These are phyloP conservation scores for Akabosia matsudoensis DNA, from an alignment of 1,140 invertebrate genomes.

Conservation along the genomic window DNA sequence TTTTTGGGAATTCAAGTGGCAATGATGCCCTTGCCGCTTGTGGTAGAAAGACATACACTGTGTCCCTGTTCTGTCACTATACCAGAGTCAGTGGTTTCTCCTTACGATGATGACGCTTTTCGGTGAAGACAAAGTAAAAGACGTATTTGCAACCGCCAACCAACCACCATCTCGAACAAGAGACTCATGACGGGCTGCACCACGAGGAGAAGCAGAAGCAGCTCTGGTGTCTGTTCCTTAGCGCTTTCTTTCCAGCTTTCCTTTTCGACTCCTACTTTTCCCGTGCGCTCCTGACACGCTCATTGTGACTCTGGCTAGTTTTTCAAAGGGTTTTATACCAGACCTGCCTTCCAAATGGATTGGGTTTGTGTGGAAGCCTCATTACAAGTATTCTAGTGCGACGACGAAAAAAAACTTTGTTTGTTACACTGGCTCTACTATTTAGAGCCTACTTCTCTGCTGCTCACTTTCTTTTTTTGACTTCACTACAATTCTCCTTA, in stretches of 20 bases:
- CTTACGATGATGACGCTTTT: background rate
- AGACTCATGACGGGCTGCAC: too few species aligned
- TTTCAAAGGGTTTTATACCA: background rate
- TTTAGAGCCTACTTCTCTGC: background rate
- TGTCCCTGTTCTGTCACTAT: background rate
- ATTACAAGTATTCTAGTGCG: background rate
- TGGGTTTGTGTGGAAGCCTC: background rate
- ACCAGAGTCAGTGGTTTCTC: background rate
- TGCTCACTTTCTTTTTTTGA: slow-evolving; percentile 7
- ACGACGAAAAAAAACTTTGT: too few species aligned
- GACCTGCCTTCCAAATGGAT: background rate
- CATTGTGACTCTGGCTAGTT: slow-evolving; percentile 11
- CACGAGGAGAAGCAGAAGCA: background rate
- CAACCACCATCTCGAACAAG: background rate
- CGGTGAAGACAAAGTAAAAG: background rate
- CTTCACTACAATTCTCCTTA: background rate
- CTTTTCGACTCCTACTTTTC: background rate
- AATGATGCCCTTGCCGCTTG: too few species aligned
- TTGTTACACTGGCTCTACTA: too few species aligned
- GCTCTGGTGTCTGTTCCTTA: background rate
- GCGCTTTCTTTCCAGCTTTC: too few species aligned
- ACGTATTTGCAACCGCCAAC: background rate
- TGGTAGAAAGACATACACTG: background rate
- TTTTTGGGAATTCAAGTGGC: too few species aligned
- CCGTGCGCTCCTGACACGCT: background rate